Evolutionary conservation across 2,113 vertebrate genomes (phyloP), one percentile per base, ranked within the genome.

Genomic region (Dicaeum eximium): DNA sequence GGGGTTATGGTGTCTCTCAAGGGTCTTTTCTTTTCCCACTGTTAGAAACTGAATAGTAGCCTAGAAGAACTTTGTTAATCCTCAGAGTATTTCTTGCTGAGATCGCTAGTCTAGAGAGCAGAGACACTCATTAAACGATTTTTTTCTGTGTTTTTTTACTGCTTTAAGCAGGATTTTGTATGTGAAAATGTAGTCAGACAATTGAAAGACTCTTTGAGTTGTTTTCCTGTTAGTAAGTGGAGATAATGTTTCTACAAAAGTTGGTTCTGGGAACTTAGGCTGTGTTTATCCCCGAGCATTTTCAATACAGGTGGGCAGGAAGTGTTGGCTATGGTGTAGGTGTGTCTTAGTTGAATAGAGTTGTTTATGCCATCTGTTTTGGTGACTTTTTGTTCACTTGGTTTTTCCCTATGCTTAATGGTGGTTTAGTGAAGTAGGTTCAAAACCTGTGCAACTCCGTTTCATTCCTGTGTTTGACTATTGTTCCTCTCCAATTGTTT

Each of bases 11-110:
- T 86, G 5, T 70, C 1, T 78, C 1, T 5, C 0, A 18, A 20
- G 4, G 2, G 1, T 23, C 0, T 48, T 38, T 64, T 57, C 0
- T 44, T 62, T 71, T 28, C 0, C 1, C 0, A 0, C 2, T 54
- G 1, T 15, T 21, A 9, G 11, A 37, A 83, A 4, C 1, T 11
- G 6, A 6, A 0, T 2, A 5, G 27, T 7, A 3, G 7, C 1
- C 1, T 20, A 1, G 27, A 15, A 11, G 8, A 6, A 0, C 2
- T 51, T 77, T 8, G 2, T 33, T 30, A 0, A 1, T 0, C 0
- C 0, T 0, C 17, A 0, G 3, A 2, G 1, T 54, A 1, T 10
- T n/a, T 77, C 0, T 51, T 53, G 1, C 30, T 33, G 12, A 15
- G 11, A 23, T 1, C 0, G 33, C 3, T 37, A 7, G 57, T 2